Evolutionary conservation across 2,113 vertebrate species (phyloP), one percentile per base, ranked within the genome.

Genomic region (Pituophis catenifer): DNA sequence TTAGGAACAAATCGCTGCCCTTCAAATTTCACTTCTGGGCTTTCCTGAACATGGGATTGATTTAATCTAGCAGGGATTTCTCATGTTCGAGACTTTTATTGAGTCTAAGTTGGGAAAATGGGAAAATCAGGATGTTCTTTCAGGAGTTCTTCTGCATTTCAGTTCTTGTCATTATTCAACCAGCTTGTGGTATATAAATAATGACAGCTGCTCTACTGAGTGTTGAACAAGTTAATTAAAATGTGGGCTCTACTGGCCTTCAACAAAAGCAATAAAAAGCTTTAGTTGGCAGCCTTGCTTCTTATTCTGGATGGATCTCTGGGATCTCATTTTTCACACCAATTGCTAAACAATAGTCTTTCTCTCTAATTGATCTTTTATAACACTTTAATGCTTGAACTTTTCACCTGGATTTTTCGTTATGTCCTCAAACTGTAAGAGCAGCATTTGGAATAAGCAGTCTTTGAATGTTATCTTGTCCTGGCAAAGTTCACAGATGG

Each of bases 81-180:
- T 50, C 44, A 44, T 92, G 93, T 95, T 95, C 92, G 95, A 95
- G 91, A 94, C n/a, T 88, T 57, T 6, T 88, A 24, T 13, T 50
- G 92, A 92, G 52, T 62, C 55, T 15, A 12, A n/a, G 10, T 21
- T 1, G 91, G 58, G 33, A 81, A 81, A 81, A 81, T 81, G 75
- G 58, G 92, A 94, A 95, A 95, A 94, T 92, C 86, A 93, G 85
- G 24, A 8, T 50, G 52, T 86, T 96, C 90, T 92, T 96, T 95
- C 93, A 92, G 65, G 57, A 92, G 70, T 91, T 95, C 50, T 91
- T 94, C 62, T 93, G 48, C 3, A 21, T 93, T 93, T 62, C 26
- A 88, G 17, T 8, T 23, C 87, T 90, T 93, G 48, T 53, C 95
- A 95, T 94, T 95, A 96, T 93, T 50, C 0, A 19, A 95, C 92